Evolutionary conservation across 1,140 invertebrate genomes (phyloP), one percentile per base, ranked within the genome.

Genomic region (Plutomurus gul): DNA sequence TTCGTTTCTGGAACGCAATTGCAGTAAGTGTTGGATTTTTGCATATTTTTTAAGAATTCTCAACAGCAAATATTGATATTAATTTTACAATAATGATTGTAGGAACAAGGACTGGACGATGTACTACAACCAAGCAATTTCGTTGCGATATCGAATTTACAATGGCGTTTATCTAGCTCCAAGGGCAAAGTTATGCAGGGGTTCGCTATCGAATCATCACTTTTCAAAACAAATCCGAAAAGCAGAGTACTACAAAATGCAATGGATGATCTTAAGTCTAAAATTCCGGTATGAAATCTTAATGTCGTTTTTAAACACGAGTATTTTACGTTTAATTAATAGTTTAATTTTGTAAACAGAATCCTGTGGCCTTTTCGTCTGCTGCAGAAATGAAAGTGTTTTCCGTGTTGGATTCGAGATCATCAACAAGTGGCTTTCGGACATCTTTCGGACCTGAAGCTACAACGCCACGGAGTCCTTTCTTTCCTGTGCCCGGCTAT

Each of bases 101-200:
- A 92, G 43, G 89, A 90, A 82, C 91, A 92, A 84, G 90, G 90
- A 1, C 90, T 89, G 74, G 85, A 90, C 75, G 90, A 90, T 77
- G 87, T 90, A 43, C 81, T 92, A 16, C 87, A 88, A 18, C 85
- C 86, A 6, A 90, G 90, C 1, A 87, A 90, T 77, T 78, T 89
- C n/a, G 79, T 92, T 0, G 87, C 89, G 1, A 89, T 89, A 78
- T 86, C 86, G 5, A 93, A 93, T 89, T 87, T 93, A 43, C 90
- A 91, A 82, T 88, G 75, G 75, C 8, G 75, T 18, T 4, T 27
- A 27, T 49, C 22, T 16, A 77, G 56, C 36, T 25, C 18, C 3
- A 51, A 40, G 36, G 6, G 6, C 7, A 2, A 10, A 5, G 46
- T 77, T 20, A 36, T 56, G 7, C 4, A 7, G 8, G 75, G 22